Conservation (phyloP, 2,888 invertebrate genomes). For the Drosophila cognata region DNA sequence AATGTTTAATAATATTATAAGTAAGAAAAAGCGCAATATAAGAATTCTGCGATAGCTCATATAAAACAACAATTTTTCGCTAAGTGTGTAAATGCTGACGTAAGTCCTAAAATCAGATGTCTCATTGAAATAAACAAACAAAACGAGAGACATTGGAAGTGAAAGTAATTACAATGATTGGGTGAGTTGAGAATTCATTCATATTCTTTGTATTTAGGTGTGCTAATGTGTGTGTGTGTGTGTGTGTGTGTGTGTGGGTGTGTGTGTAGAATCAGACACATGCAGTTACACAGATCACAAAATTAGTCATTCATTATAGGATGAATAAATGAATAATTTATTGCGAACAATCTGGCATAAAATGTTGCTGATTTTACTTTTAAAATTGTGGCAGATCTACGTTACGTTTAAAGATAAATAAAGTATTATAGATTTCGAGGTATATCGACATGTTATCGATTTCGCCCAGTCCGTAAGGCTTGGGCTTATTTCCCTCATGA, state of each 20-base stretch:
- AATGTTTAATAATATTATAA: neutral
- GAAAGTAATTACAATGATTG: neutral
- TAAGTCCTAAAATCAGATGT: neutral
- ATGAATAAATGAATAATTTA: neutral
- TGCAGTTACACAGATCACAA: neutral
- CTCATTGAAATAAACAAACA: neutral
- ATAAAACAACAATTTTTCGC: neutral
- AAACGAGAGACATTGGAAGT: neutral
- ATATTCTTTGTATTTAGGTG: neutral
- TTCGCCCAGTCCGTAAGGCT: neutral
- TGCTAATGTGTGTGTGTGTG: neutral
- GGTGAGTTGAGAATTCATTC: neutral
- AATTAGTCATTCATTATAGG: neutral
- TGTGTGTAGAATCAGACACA: neutral
- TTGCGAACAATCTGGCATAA: neutral
- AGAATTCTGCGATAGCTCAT: neutral
- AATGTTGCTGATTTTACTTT: neutral
- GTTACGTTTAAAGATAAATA: neutral
- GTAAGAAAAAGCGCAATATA: neutral
- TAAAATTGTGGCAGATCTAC: neutral
- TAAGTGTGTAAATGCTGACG: neutral
- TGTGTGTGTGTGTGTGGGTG: neutral
- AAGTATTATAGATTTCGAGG: no score
- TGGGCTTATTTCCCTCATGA: neutral
- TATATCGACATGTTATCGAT: neutral